phyloP scores from a whole-genome alignment of 2,888 invertebrate species.

The Empis livida region DNA sequence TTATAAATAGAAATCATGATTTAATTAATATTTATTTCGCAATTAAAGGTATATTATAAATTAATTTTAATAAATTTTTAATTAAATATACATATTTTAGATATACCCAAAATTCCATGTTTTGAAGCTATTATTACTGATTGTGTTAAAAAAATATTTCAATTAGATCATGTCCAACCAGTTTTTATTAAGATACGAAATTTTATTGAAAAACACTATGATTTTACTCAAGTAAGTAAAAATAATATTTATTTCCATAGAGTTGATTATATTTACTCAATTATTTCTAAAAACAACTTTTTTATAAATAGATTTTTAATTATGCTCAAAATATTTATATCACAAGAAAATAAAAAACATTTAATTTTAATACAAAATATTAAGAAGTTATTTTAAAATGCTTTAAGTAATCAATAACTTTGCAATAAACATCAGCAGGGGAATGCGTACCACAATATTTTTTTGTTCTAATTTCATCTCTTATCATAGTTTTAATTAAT shows the following conservation, averaged over 20 bases:
- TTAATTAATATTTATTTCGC: slow-evolving; percentile 1
- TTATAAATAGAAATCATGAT: slow-evolving; percentile 5
- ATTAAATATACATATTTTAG: not conserved
- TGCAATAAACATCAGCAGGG: slow-evolving; percentile 19
- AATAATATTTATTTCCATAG: not conserved
- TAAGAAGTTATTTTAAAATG: not conserved
- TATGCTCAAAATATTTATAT: too few relatives aligned
- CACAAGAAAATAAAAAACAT: too few relatives aligned
- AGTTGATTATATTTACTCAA: too few relatives aligned
- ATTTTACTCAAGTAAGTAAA: not conserved
- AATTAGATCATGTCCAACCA: slow-evolving; percentile 21
- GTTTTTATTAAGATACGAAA: slow-evolving; percentile 27
- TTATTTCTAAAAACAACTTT: too few relatives aligned
- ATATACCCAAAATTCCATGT: not conserved
- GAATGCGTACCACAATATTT: slow-evolving; percentile 21
- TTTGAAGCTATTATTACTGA: slow-evolving; percentile 1
- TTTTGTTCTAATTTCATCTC: slow-evolving; percentile 16
- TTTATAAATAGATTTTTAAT: too few relatives aligned
- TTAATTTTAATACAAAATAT: not conserved
- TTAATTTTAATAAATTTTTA: not conserved
- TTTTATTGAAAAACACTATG: not conserved
- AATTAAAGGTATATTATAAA: slow-evolving; percentile 3
- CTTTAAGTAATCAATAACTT: slow-evolving; percentile 10
- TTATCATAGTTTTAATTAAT: slow-evolving; percentile 19
- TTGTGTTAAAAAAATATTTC: slow-evolving; percentile 13